A percentile compares a stretch with the other conserved stretches of the same genome.
Evolutionary conservation across 2,797 vertebrate species (phyloP).

Genomic region (Hippopotamyrus pictus): DNA sequence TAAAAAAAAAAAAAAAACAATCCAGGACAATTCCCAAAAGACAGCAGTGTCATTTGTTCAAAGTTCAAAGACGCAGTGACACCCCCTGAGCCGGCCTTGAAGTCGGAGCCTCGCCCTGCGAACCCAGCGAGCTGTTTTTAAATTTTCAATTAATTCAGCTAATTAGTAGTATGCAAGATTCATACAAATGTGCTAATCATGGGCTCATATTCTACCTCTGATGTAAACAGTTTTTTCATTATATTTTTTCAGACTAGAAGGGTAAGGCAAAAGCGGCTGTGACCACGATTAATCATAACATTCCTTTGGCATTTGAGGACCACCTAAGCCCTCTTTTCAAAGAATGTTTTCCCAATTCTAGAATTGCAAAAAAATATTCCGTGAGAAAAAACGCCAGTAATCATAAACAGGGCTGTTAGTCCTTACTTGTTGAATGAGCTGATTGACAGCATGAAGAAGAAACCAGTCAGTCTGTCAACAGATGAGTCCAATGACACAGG

Average conservation of each 20-base stretch:
- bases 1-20: background rate
- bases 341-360: background rate
- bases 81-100: background rate
- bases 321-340: background rate
- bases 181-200: background rate
- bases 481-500: background rate
- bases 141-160: background rate
- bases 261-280: background rate
- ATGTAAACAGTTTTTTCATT: background rate
- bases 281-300: background rate
- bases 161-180: background rate
- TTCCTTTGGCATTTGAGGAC: background rate
- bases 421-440: background rate
- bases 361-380: background rate
- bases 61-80: conserved; percentile 56
- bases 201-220: background rate
- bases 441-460: background rate
- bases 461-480: background rate
- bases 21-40: background rate
- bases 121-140: conserved; percentile 24
- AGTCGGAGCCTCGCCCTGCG: conserved; percentile 15
- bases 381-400: background rate
- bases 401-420: background rate
- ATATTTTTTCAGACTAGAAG: background rate
- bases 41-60: background rate